phyloP scores from a whole-genome alignment of 2,113 vertebrate species.

The Oryzias melastigma region DNA sequence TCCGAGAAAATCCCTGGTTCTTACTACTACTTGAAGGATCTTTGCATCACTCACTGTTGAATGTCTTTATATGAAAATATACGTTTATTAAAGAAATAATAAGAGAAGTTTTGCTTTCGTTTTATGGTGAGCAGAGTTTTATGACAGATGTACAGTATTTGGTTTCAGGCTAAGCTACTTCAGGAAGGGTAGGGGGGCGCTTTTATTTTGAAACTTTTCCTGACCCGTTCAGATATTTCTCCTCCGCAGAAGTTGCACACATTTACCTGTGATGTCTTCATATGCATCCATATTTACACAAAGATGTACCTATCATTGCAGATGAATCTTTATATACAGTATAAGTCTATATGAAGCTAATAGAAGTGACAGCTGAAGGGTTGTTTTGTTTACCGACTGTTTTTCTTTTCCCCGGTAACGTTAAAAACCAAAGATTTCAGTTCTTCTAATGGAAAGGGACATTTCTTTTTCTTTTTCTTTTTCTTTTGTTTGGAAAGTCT shows the following conservation, averaged over 20 bases:
- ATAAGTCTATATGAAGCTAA: constrained; percentile 20
- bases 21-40: constrained; percentile 77
- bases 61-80: constrained; percentile 76
- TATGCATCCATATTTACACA: not conserved
- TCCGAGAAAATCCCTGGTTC: constrained; percentile 38
- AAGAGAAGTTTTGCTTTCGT: constrained; percentile 35
- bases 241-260: constrained; percentile 8
- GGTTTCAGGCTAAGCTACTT: constrained; percentile 18
- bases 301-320: constrained; percentile 2
- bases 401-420: constrained; percentile 26
- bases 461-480: constrained; percentile 6
- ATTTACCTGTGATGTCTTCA: constrained; percentile 8
- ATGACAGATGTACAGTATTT: constrained; percentile 58
- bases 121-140: constrained; percentile 58
- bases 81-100: constrained; percentile 66
- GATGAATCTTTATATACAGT: constrained; percentile 25
- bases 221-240: constrained; percentile 56
- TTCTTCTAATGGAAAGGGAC: constrained; percentile 53
- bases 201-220: constrained; percentile 41
- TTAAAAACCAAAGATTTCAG: constrained; percentile 79
- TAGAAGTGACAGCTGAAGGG: constrained; percentile 22
- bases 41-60: constrained; percentile 76
- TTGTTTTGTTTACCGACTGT: constrained; percentile 13
- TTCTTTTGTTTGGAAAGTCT: constrained; percentile 13
- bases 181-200: constrained; percentile 31